Evolutionary conservation across 1,140 invertebrate genomes (phyloP), one percentile per base, ranked within the genome.

Genomic region (Andricus grossulariae): DNA sequence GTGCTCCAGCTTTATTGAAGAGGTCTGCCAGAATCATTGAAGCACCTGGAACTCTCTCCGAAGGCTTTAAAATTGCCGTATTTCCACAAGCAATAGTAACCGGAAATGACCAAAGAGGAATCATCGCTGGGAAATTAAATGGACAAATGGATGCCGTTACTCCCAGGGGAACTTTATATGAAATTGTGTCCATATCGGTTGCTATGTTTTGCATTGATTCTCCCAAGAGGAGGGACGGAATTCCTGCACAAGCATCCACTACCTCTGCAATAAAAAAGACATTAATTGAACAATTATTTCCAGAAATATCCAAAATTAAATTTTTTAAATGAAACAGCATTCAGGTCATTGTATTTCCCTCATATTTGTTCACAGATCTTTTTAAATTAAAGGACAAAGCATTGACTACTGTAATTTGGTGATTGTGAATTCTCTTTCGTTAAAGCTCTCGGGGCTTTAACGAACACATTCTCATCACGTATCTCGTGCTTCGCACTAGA

Each of bases 91-190:
- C 97, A 18, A 98, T 91, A 7, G 98, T 96, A 78, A 99, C 93
- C 0, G 98, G 98, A 92, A 99, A 98, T 95, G 98, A 99, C 99
- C 99, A 99, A 2, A 99, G 92, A 0, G 99, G 99, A 86, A 99
- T 99, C 99, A 99, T 99, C 51, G 99, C 98, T 0, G 99, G 99
- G 91, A 99, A 99, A 91, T 98, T 98, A 88, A 98, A 98, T 0
- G 97, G 97, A 50, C 97, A 96, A 84, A 99, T 97, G 52, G 97
- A 97, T 84, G 90, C 90, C 75, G 96, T 94, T 18, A 98, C 97
- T 70, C 98, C 98, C 2, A 99, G 91, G 1, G 99, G 98, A 32
- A 97, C 88, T 82, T 97, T 95, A 88, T 97, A 97, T 0, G 97
- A 98, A 77, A 96, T 93, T 4, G 96, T 96, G 85, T 98, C 97